Conservation (phyloP, 2,888 invertebrate species). For the Xanthostigma xanthostigma region DNA sequence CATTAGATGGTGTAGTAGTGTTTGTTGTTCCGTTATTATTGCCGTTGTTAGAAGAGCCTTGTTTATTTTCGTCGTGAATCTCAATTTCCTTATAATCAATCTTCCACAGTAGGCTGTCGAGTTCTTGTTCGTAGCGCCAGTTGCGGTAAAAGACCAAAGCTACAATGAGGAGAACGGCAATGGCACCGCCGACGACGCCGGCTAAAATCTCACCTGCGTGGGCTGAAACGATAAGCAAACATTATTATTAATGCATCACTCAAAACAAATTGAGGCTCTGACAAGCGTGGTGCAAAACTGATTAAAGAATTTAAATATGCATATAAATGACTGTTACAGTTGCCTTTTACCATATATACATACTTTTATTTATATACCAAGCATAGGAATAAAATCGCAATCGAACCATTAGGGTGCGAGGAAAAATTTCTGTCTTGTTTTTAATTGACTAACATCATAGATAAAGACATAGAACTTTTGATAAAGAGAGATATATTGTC, state of each 20-base stretch:
- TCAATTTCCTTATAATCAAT: conserved; percentile 83
- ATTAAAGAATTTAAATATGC: not conserved
- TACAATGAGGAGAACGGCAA: conserved; percentile 55
- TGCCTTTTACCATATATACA: too few relatives aligned
- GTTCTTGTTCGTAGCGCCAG: conserved; percentile 87
- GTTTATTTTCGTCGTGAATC: conserved; percentile 43
- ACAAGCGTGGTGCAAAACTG: not conserved
- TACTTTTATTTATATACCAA: too few relatives aligned
- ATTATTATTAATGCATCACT: not conserved
- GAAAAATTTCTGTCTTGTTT: too few relatives aligned
- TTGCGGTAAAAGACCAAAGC: conserved; percentile 69
- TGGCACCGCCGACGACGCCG: conserved; percentile 63
- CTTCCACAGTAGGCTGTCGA: conserved; percentile 87
- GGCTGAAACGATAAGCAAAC: conserved; percentile 31
- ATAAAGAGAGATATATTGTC: too few relatives aligned
- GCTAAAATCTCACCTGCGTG: conserved; percentile 72
- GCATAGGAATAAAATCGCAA: too few relatives aligned
- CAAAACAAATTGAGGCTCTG: not conserved
- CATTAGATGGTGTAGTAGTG: not conserved
- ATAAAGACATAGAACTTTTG: too few relatives aligned
- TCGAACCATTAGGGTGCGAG: too few relatives aligned
- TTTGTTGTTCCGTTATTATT: conserved; percentile 6
- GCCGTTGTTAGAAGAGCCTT: conserved; percentile 6
- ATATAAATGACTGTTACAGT: too few relatives aligned
- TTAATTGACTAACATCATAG: too few relatives aligned